Evolutionary conservation across 2,888 invertebrate species (phyloP).

Genomic region (Drosophila cracens): DNA sequence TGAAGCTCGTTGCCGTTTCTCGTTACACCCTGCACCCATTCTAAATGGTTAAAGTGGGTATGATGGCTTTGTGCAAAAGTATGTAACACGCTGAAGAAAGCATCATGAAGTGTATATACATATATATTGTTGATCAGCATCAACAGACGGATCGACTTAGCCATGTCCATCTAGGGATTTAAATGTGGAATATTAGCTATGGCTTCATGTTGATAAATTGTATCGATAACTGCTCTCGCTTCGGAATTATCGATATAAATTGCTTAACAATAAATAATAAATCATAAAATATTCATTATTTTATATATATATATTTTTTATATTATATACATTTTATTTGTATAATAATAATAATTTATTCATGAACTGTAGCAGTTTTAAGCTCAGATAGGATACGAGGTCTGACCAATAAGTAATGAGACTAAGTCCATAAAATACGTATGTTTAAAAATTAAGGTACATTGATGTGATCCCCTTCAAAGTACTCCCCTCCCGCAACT

Average conservation of each 20-base stretch:
- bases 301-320: no score
- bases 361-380: neutral
- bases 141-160: accelerated
- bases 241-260: neutral
- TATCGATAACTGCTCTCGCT: neutral
- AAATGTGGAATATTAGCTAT: neutral
- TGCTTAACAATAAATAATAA: neutral
- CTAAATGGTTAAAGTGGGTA: neutral
- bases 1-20: constrained; percentile 61
- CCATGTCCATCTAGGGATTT: accelerated
- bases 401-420: no score
- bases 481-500: no score
- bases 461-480: no score
- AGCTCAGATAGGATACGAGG: no score
- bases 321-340: neutral
- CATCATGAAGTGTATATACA: neutral
- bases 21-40: neutral
- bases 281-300: no score
- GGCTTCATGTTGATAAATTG: neutral
- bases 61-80: neutral
- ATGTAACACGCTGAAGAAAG: neutral
- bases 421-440: no score
- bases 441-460: no score
- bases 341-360: neutral
- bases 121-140: neutral